Conservation (phyloP, 2,888 invertebrate species). For the Tachina grossa region DNA sequence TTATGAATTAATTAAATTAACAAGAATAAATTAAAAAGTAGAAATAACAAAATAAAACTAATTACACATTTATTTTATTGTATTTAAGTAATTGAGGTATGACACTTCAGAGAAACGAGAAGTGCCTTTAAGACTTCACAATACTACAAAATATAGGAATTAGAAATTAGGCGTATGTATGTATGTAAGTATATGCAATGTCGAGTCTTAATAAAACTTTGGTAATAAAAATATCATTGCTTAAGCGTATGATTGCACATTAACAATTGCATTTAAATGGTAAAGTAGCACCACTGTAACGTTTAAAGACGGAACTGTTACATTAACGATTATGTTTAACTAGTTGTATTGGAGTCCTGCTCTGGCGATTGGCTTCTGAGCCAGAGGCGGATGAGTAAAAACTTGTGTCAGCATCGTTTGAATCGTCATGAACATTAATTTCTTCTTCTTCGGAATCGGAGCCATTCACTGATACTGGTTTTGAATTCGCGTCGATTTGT, state of each 20-base stretch:
- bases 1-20: constrained; percentile 23
- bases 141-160: constrained; percentile 36
- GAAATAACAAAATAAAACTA: not conserved
- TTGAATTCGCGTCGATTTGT: constrained; percentile 64
- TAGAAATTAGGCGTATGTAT: constrained; percentile 31
- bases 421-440: constrained; percentile 91
- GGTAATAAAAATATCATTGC: constrained; percentile 65
- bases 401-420: constrained; percentile 79
- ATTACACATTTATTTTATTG: constrained; percentile 28
- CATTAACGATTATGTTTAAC: constrained; percentile 82
- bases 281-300: constrained; percentile 60
- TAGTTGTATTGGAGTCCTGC: constrained; percentile 79
- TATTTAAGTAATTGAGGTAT: constrained; percentile 56
- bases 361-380: constrained; percentile 64
- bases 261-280: constrained; percentile 64
- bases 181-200: constrained; percentile 51
- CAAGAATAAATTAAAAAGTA: not conserved
- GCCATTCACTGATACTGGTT: constrained; percentile 78
- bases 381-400: constrained; percentile 67
- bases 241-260: constrained; percentile 71
- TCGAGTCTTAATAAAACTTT: constrained; percentile 70
- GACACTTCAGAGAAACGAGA: constrained; percentile 27
- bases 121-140: constrained; percentile 48
- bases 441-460: constrained; percentile 86
- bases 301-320: not conserved